phyloP scores from a whole-genome alignment of 2,113 vertebrate genomes.

The Megaceryle torquata region DNA sequence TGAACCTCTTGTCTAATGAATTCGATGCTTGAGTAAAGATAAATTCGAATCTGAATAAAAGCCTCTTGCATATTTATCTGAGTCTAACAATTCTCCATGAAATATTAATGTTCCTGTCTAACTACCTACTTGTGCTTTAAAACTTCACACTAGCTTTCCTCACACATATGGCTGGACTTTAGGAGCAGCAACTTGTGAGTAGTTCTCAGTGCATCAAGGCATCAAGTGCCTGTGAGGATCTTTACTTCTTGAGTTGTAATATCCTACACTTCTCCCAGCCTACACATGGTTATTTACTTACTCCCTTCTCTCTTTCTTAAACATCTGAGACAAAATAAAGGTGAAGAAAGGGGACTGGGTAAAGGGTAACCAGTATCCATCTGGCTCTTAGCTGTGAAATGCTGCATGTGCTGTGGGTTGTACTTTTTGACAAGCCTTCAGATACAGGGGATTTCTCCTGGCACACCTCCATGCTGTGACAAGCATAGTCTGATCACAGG shows the following conservation, averaged over 20 bases:
- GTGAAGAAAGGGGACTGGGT: background rate
- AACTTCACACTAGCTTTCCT: slow-evolving; percentile 7
- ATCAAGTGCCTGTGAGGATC: background rate
- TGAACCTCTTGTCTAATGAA: background rate
- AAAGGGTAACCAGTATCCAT: background rate
- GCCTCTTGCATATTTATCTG: background rate
- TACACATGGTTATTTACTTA: background rate
- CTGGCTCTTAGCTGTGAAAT: background rate
- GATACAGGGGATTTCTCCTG: background rate
- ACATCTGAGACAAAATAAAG: background rate
- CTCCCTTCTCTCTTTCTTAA: background rate
- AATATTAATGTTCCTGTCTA: slow-evolving; percentile 26
- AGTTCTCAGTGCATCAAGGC: background rate
- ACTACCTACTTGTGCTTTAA: background rate
- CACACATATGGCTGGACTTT: background rate
- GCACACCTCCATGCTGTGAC: background rate
- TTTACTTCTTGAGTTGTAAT: background rate
- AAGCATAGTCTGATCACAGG: background rate
- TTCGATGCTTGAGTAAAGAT: background rate
- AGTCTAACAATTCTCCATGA: slow-evolving; percentile 9
- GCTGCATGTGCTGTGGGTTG: background rate
- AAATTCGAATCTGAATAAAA: slow-evolving; percentile 26
- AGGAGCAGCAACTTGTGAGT: background rate
- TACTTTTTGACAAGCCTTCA: background rate
- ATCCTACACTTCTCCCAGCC: background rate